These are phyloP conservation scores for Zhuqinia jingwanae DNA, from an alignment of 2,888 invertebrate species.

Conservation along the genomic window DNA sequence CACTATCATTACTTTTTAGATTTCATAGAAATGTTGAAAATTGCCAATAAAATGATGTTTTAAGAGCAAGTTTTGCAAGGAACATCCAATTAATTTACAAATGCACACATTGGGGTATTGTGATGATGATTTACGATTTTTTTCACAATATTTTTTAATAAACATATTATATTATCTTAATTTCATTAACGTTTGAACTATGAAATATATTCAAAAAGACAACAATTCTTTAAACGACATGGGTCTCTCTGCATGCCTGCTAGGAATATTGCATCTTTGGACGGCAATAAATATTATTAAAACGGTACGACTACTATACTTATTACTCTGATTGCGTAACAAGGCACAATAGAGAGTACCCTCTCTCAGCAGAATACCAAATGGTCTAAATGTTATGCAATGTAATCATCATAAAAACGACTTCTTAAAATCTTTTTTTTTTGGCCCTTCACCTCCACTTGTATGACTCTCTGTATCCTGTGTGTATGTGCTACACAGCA, in stretches of 20 bases:
- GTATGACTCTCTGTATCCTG: too few species aligned
- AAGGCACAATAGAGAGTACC: neutral
- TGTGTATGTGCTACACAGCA: too few species aligned
- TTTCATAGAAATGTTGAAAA: too few species aligned
- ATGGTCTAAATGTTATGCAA: conserved; percentile 32
- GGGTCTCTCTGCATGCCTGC: too few species aligned
- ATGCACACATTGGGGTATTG: too few species aligned
- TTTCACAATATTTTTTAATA: too few species aligned
- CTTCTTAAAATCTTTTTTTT: neutral
- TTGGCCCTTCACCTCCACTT: conserved; percentile 26
- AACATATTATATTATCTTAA: too few species aligned
- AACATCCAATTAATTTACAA: too few species aligned
- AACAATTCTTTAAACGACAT: neutral
- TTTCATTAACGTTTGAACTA: neutral
- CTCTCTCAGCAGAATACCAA: neutral
- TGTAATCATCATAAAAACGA: conserved; percentile 17
- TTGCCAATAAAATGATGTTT: too few species aligned
- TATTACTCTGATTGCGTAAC: conserved; percentile 11
- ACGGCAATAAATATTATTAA: neutral
- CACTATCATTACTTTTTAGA: too few species aligned
- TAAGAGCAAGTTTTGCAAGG: too few species aligned
- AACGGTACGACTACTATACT: neutral
- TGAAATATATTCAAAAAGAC: neutral
- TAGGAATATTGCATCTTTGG: conserved; percentile 14
- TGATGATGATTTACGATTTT: too few species aligned